Conservation (phyloP, 2,797 vertebrate genomes). For the Anguilla obscura region DNA sequence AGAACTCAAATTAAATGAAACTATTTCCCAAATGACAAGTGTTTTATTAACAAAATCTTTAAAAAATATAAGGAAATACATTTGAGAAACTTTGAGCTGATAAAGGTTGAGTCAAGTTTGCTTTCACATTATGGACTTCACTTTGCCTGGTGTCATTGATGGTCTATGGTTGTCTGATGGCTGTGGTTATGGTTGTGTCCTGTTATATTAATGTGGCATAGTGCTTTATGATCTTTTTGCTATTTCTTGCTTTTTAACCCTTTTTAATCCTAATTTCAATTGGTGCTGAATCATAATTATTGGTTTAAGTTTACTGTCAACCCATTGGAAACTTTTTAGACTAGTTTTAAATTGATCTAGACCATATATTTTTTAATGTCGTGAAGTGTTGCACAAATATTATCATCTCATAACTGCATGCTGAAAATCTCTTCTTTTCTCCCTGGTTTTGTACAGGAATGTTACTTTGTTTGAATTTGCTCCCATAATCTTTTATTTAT, state of each 20-base stretch:
- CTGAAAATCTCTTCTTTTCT: neutral
- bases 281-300: neutral
- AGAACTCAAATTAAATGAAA: constrained; percentile 51
- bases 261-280: neutral
- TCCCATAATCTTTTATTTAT: too few relatives aligned
- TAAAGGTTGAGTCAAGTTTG: neutral
- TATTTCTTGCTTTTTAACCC: neutral
- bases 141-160: neutral
- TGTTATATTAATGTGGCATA: neutral
- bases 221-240: neutral
- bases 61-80: constrained; percentile 40
- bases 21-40: constrained; percentile 53
- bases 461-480: too few relatives aligned
- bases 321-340: neutral
- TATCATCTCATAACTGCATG: neutral
- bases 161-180: neutral
- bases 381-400: neutral
- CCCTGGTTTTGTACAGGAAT: neutral
- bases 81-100: constrained; percentile 34
- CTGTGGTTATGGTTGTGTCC: neutral
- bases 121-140: neutral
- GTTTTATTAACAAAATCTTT: constrained; percentile 43
- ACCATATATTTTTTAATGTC: neutral
- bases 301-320: neutral
- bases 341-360: neutral